Evolutionary conservation across 1,140 invertebrate genomes (phyloP).

Genomic region (Trichomalopsis sarcophagae): DNA sequence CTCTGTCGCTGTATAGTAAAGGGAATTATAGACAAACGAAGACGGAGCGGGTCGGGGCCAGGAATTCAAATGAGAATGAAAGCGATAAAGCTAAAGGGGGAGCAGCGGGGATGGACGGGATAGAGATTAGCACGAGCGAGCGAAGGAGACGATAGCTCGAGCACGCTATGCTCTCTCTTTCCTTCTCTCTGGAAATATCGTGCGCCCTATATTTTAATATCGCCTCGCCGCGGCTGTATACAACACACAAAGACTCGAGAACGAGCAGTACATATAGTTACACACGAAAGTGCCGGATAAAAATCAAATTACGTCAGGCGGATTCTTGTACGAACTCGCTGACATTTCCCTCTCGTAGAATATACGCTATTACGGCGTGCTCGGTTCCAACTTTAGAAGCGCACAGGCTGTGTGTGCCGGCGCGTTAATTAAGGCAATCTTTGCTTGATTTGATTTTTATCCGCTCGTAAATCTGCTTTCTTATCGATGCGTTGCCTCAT

Average conservation of each 20-base stretch:
- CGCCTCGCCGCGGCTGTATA: not conserved
- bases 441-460: too few species aligned
- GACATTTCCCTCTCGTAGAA: too few species aligned
- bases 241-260: not conserved
- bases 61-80: conserved; percentile 37
- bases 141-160: not conserved
- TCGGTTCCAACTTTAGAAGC: too few species aligned
- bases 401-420: too few species aligned
- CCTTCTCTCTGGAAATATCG: not conserved
- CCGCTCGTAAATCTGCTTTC: too few species aligned
- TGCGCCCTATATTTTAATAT: not conserved
- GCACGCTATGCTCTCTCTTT: not conserved
- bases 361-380: too few species aligned
- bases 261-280: too few species aligned
- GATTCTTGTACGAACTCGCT: too few species aligned
- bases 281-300: too few species aligned
- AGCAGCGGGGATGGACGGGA: not conserved
- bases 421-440: too few species aligned
- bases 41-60: not conserved
- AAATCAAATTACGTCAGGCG: too few species aligned
- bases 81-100: conserved; percentile 17
- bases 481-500: too few species aligned
- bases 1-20: not conserved
- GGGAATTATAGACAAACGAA: conserved; percentile 22
- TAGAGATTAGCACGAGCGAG: not conserved